A percentile compares a stretch with the other conserved stretches of the same genome.
Conservation (phyloP, 2,113 vertebrate species). For the Syngnathus typhle region DNA sequence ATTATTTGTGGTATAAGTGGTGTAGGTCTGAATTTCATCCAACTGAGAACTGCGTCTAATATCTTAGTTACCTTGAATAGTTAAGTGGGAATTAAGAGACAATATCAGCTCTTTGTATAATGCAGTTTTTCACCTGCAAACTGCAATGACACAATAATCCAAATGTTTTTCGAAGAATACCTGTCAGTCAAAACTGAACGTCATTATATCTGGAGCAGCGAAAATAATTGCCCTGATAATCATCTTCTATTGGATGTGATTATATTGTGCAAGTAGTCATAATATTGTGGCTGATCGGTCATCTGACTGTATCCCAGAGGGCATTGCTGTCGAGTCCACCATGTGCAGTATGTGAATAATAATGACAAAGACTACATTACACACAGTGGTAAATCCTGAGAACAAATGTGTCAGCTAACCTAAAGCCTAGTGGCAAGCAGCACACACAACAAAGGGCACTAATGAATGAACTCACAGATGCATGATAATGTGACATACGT, state of each 20-base stretch:
- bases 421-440: conserved; percentile 25
- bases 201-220: neutral
- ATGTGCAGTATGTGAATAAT: neutral
- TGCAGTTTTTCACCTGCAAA: neutral
- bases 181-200: neutral
- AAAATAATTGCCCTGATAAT: neutral
- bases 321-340: conserved; percentile 24
- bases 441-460: conserved; percentile 30
- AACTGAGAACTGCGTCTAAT: neutral
- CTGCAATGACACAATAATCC: neutral
- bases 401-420: neutral
- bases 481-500: conserved; percentile 51
- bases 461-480: conserved; percentile 48
- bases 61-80: neutral
- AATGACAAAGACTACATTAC: conserved; percentile 4
- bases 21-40: neutral
- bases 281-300: conserved; percentile 5
- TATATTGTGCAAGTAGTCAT: neutral
- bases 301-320: conserved; percentile 56
- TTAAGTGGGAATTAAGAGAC: neutral
- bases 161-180: neutral
- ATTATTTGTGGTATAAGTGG: neutral
- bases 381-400: conserved; percentile 11
- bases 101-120: neutral
- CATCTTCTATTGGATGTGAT: neutral